Evolutionary conservation across 2,113 vertebrate species (phyloP).

Genomic region (Anoplopoma fimbria): DNA sequence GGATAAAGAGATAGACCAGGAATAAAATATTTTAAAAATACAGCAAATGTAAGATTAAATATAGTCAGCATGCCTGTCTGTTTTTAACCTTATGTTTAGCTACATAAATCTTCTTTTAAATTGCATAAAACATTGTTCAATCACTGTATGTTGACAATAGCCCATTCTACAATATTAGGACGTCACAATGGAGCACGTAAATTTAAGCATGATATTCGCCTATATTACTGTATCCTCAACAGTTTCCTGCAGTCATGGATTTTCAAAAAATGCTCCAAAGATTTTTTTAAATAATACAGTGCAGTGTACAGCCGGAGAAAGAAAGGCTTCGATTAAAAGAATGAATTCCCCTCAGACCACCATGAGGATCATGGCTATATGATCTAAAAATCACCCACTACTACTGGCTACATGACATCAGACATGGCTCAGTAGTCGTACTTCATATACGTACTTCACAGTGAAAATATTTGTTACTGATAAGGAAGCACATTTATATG

Average conservation of each 20-base stretch:
- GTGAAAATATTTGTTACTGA: not conserved
- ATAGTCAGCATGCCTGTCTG: not conserved
- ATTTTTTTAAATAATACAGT: no score
- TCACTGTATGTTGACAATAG: not conserved
- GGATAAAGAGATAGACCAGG: not conserved
- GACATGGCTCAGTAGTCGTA: no score
- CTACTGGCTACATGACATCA: no score
- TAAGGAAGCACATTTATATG: not conserved
- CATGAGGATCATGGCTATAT: no score
- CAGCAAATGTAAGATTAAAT: not conserved
- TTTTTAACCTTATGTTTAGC: not conserved
- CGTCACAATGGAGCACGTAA: conserved; percentile 22
- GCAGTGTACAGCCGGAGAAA: no score
- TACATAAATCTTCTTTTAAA: not conserved
- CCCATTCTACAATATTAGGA: not conserved
- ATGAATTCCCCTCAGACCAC: not conserved
- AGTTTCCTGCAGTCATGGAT: no score
- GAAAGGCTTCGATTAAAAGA: not conserved
- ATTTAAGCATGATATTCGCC: conserved; percentile 10
- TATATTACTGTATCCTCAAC: no score
- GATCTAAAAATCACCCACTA: no score
- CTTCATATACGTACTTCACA: not conserved
- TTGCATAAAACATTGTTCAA: not conserved
- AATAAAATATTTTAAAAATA: not conserved
- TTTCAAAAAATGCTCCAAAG: no score